Evolutionary conservation across 2,113 vertebrate species (phyloP), one percentile per base, ranked within the genome.

Genomic region (Microcebus griseorufus): DNA sequence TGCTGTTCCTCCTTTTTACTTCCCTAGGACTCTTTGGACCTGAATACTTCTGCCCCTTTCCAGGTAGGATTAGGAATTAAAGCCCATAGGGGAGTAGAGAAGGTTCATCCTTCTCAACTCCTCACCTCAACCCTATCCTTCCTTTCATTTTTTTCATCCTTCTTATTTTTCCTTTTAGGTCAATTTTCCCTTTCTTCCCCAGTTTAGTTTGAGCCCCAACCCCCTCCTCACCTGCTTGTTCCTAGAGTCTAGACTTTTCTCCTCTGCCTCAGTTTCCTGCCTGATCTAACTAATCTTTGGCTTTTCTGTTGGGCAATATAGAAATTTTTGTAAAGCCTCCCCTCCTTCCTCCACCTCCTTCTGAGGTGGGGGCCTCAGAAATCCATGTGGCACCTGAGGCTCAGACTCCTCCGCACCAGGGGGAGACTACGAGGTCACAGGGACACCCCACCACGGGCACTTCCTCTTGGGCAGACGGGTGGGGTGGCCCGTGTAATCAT

Each of bases 401-500:
- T 97, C 70, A 65, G 93, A 39, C 42, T 67, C 58, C 9, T 18
- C 39, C 39, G n/a, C 29, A 94, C 93, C 64, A 94, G 64, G 83
- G 95, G 93, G 94, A 95, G 96, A 96, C 89, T 80, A 6, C 6
- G 5, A 97, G 98, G 98, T 97, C 96, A 96, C 18, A 11, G 96
- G 97, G 97, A 97, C 97, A 96, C 96, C 98, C 98, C 95, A 97
- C 97, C 96, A 96, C 60, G 80, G 93, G 92, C 97, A 97, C 97
- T 98, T 98, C 98, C 97, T 97, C 84, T 93, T 86, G 96, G 97
- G 97, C 97, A 98, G 98, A 97, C 97, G 97, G 98, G 97, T 95
- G 97, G 98, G 96, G 97, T 97, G 97, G 96, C 98, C 96, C 84
- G 39, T 96, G 98, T 97, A 98, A 98, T 98, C 98, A 96, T 94